Evolutionary conservation across 1,140 invertebrate genomes (phyloP).

Genomic region (Asbolus verrucosus): DNA sequence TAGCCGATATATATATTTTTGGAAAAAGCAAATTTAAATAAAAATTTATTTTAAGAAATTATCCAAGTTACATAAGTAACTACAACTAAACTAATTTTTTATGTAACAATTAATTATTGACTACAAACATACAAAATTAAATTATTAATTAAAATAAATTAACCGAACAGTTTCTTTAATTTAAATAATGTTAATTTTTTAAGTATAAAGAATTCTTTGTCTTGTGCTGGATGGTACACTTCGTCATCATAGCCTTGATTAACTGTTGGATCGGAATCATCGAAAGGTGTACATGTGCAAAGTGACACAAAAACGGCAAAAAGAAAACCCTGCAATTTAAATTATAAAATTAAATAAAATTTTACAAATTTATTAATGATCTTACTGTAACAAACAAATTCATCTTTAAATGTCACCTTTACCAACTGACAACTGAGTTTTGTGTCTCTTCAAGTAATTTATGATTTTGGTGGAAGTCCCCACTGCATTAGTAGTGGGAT

Average conservation of each 20-base stretch:
- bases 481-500: no score
- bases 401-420: neutral
- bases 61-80: no score
- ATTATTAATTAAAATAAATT: no score
- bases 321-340: slow-evolving; percentile 20
- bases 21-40: no score
- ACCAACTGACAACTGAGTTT: no score
- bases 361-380: slow-evolving; percentile 19
- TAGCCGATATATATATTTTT: no score
- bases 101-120: no score
- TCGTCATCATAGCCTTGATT: slow-evolving; percentile 19
- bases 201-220: slow-evolving; percentile 2
- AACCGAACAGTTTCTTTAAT: slow-evolving; percentile 6
- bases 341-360: neutral
- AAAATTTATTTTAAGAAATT: no score
- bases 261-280: slow-evolving; percentile 9
- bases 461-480: no score
- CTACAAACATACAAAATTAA: no score
- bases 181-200: slow-evolving; percentile 13
- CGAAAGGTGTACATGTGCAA: neutral
- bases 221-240: slow-evolving; percentile 13
- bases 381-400: slow-evolving; percentile 10
- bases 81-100: no score
- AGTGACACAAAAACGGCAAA: slow-evolving; percentile 5
- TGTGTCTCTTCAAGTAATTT: no score